Evolutionary conservation across 2,797 vertebrate species (phyloP), one percentile per base, ranked within the genome.

Genomic region (Agapornis canus): DNA sequence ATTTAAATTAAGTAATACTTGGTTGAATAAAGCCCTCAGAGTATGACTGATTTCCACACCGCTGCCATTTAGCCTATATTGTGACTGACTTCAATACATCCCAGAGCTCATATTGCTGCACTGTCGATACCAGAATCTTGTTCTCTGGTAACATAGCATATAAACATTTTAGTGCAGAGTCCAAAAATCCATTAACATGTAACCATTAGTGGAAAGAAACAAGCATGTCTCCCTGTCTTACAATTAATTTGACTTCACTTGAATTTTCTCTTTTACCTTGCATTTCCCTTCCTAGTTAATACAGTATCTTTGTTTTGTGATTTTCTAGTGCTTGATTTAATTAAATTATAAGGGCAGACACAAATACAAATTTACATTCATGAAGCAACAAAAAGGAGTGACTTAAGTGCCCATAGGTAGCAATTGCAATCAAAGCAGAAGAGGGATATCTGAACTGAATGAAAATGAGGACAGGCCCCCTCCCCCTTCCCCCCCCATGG

Each of bases 401-500:
- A 60, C 14, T 63, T 29, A 39, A 76, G 54, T 12, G 45, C 5
- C 64, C 40, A 23, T 0, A 47, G 51, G 3, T 73, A 70, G 76
- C 15, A 68, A 32, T 10, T 14, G 11, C 75, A 91, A 59, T 13
- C 26, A 22, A 42, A 54, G 51, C 29, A 72, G 43, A 73, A 63
- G 40, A 79, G 8, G 11, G n/a, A 10, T 45, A 59, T 16, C 37
- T 43, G 56, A 86, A 77, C 40, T 23, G 22, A 66, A 51, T 5
- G 7, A 73, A 84, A 72, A 29, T 4, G 10, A 43, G 16, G 51
- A 22, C 29, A 52, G 8, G 21, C 35, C 35, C 9, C 35, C 35
- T 35, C 35, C 35, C 35, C 35, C 35, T 9, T 9, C 35, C 10
- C 45, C 3, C 3, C n/a, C 4, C 10, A 20, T 1, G 0, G 66